Conservation (phyloP, 2,888 invertebrate genomes). For the Folsomia manolachei region DNA sequence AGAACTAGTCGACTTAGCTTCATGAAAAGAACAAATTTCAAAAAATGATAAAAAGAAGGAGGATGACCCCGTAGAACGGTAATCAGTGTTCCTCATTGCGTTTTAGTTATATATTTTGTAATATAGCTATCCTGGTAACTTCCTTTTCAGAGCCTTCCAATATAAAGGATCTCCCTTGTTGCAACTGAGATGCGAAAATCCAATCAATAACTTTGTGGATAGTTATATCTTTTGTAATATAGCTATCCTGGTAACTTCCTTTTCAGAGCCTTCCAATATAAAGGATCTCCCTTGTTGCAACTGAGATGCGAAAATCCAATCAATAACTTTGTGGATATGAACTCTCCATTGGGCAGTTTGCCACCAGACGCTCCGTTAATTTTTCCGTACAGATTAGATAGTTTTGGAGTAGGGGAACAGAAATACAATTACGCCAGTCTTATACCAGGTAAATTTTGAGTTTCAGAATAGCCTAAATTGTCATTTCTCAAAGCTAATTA, state of each 20-base stretch:
- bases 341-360: conserved; percentile 48
- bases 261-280: conserved; percentile 66
- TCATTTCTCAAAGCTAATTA: neutral
- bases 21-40: neutral
- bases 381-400: conserved; percentile 60
- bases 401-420: conserved; percentile 61
- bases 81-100: too few species aligned
- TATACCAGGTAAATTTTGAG: conserved; percentile 64
- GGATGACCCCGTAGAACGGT: conserved; percentile 48
- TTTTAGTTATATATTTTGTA: too few species aligned
- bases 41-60: conserved; percentile 8
- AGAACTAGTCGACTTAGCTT: conserved; percentile 48
- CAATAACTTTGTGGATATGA: conserved; percentile 58
- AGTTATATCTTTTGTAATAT: too few species aligned
- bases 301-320: conserved; percentile 69
- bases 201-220: conserved; percentile 64
- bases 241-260: too few species aligned
- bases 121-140: too few species aligned
- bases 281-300: conserved; percentile 67
- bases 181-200: conserved; percentile 67
- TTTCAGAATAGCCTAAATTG: too few species aligned
- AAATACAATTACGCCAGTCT: conserved; percentile 65
- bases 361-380: conserved; percentile 38
- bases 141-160: conserved; percentile 63
- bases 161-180: conserved; percentile 69